Evolutionary conservation across 2,888 invertebrate genomes (phyloP).

Genomic region (Stenoptilia bipunctidactyla): DNA sequence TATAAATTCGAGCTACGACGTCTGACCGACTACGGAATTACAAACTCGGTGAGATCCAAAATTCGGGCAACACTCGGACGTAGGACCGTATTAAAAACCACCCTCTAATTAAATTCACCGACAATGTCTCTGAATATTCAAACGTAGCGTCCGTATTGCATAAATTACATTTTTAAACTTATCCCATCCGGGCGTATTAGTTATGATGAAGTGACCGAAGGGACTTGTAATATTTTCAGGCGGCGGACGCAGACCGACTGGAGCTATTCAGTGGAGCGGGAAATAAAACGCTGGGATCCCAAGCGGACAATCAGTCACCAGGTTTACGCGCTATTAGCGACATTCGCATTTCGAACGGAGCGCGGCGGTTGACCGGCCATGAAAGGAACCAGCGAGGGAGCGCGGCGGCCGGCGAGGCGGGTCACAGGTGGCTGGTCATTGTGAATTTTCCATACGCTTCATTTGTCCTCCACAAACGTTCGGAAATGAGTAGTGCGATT

Average conservation of each 20-base stretch:
- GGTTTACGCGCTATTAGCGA: background rate
- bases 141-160: background rate
- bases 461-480: constrained; percentile 10
- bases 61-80: constrained; percentile 24
- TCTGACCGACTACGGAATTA: constrained; percentile 23
- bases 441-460: constrained; percentile 3
- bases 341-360: background rate
- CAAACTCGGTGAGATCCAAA: constrained; percentile 22
- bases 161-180: no score
- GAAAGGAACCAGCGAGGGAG: no score
- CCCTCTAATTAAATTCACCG: constrained; percentile 13
- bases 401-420: background rate
- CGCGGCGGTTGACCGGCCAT: background rate
- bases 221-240: background rate
- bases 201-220: background rate
- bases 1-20: constrained; percentile 42
- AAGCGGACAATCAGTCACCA: background rate
- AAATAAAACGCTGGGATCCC: background rate
- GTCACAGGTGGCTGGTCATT: background rate
- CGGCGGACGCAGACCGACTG: no score
- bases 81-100: constrained; percentile 24
- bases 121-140: background rate
- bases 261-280: background rate
- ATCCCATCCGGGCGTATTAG: background rate
- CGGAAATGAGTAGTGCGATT: constrained; percentile 7